Evolutionary conservation across 2,888 invertebrate species (phyloP).

Genomic region (Criorhina ranunculi): DNA sequence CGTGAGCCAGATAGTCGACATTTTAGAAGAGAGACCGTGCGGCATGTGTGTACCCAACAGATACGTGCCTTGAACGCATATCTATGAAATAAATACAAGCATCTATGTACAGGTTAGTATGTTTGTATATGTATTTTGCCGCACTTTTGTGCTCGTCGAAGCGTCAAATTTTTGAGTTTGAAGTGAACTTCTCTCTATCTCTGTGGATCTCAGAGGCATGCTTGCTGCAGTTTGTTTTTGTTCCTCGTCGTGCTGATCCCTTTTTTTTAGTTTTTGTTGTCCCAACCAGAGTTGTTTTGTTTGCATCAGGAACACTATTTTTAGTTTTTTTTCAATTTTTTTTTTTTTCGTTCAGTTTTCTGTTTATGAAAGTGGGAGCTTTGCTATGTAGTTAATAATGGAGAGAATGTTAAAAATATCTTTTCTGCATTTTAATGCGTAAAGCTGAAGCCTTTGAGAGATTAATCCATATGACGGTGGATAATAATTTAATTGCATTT

Average conservation of each 20-base stretch:
- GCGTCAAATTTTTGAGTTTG: constrained; percentile 67
- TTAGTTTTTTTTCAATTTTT: too few relatives aligned
- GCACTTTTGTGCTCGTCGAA: constrained; percentile 69
- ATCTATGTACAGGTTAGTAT: constrained; percentile 6
- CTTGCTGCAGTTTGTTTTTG: constrained; percentile 55
- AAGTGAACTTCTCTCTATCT: constrained; percentile 45
- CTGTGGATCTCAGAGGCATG: constrained; percentile 27
- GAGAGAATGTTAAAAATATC: constrained; percentile 21
- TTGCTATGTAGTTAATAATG: constrained; percentile 13
- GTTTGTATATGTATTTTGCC: constrained; percentile 26
- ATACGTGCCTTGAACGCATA: constrained; percentile 69
- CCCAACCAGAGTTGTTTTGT: constrained; percentile 23
- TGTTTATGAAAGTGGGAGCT: constrained; percentile 54
- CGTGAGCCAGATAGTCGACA: constrained; percentile 28
- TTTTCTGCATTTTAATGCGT: constrained; percentile 60
- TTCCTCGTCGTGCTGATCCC: neutral
- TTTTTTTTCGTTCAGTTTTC: constrained; percentile 29
- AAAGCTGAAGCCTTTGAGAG: constrained; percentile 52
- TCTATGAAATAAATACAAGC: constrained; percentile 53
- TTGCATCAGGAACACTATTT: constrained; percentile 35
- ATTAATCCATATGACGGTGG: constrained; percentile 28
- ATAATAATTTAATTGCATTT: constrained; percentile 54
- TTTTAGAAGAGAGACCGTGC: neutral
- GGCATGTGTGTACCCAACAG: constrained; percentile 44
- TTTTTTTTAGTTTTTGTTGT: constrained; percentile 19